Evolutionary conservation across 2,888 invertebrate genomes (phyloP), one percentile per base, ranked within the genome.

Genomic region (Trichacis sp.): DNA sequence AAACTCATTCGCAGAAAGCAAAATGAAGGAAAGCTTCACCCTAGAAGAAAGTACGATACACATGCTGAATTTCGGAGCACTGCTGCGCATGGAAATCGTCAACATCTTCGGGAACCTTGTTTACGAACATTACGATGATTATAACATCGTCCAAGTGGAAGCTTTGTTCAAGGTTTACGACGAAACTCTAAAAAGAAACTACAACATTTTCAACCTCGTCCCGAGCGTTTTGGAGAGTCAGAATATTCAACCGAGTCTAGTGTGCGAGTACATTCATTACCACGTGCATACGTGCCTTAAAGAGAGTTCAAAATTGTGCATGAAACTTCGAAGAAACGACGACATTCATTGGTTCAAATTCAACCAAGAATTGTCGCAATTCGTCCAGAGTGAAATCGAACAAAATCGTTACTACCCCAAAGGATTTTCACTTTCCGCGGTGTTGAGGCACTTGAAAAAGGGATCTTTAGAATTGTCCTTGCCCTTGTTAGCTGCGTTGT

Each of bases 61-160:
- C 12, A 18, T 77, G 29, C 42, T 77, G 8, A 52, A 64, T 4
- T 73, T 68, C 15, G 74, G 73, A 6, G 73, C 71, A 1, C 48
- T 73, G 0, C 29, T 77, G 3, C 70, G 77, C 12, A 47, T 42
- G 12, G 64, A 70, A 18, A 70, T 77, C 11, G 52, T 74, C 11
- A 69, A 75, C 12, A 72, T 43, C 0, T 73, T 77, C 18, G 77
- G 77, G 1, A 55, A 61, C 4, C 69, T 76, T 9, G 64, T 77
- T 8, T 77, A 75, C 67, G 71, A 74, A n/a, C 60, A 69, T 33
- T 76, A 77, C 55, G 76, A 76, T 15, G 73, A 77, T 36, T 73
- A 73, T 33, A 56, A 57, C 3, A 60, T 71, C n/a, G 33, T 12
- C 24, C 70, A 77, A 53, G 64, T 73, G 48, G 67, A 73, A 30